Conservation (phyloP, 2,888 invertebrate species). For the Epirrhoe tristata region DNA sequence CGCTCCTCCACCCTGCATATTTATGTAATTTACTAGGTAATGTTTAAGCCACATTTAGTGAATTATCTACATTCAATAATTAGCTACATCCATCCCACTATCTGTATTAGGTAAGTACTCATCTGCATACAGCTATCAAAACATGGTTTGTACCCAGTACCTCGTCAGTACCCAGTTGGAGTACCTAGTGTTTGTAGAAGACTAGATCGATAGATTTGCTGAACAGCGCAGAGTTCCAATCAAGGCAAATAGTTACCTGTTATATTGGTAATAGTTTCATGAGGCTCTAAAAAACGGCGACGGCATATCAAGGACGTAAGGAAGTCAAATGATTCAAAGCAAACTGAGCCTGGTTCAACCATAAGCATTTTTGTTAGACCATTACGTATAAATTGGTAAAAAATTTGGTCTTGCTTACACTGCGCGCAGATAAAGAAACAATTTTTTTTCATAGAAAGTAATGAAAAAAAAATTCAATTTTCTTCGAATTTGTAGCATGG, state of each 20-base stretch:
- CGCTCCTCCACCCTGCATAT: too few relatives aligned
- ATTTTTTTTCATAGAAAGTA: too few relatives aligned
- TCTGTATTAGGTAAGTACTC: background rate
- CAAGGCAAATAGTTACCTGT: conserved; percentile 1
- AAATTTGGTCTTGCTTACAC: too few relatives aligned
- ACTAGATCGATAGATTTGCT: background rate
- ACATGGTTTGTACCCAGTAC: background rate
- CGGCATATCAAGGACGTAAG: background rate
- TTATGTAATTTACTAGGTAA: too few relatives aligned
- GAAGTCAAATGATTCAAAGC: background rate
- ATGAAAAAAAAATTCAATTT: too few relatives aligned
- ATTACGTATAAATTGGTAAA: too few relatives aligned
- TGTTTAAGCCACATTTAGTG: too few relatives aligned
- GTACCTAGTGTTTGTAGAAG: background rate
- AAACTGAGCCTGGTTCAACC: too few relatives aligned
- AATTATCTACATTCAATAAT: too few relatives aligned
- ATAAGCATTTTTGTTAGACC: too few relatives aligned
- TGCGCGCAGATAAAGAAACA: too few relatives aligned
- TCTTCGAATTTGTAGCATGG: too few relatives aligned
- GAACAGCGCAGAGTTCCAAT: conserved; percentile 7
- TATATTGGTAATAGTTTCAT: background rate
- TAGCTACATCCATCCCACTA: background rate
- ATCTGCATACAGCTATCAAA: background rate
- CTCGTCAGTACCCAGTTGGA: background rate
- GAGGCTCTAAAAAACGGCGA: background rate